phyloP scores from a whole-genome alignment of 2,113 vertebrate genomes.

The Ondatra zibethicus region DNA sequence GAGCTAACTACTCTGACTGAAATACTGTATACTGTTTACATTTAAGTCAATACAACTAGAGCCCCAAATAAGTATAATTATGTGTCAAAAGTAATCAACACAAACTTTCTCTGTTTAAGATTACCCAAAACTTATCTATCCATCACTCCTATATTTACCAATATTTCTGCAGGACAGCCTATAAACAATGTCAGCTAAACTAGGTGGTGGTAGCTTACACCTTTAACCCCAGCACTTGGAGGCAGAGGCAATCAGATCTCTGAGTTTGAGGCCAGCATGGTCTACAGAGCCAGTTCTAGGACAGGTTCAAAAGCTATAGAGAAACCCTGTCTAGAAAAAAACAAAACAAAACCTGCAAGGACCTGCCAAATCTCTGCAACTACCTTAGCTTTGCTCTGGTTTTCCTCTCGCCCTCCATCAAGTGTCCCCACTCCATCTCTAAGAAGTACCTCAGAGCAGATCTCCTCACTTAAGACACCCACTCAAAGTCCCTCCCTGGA shows the following conservation, averaged over 20 bases:
- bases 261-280: not conserved
- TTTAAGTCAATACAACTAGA: not conserved
- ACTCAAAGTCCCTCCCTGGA: slow-evolving; percentile 44
- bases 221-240: not conserved
- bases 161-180: not conserved
- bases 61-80: not conserved
- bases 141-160: slow-evolving; percentile 3
- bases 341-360: no score
- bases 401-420: not conserved
- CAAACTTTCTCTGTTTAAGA: slow-evolving; percentile 44
- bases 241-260: not conserved
- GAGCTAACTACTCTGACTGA: not conserved
- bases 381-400: slow-evolving; percentile 2
- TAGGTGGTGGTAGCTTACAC: not conserved
- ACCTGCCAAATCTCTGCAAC: not conserved
- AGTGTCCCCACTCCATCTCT: not conserved
- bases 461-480: slow-evolving; percentile 15
- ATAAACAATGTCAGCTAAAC: slow-evolving; percentile 10
- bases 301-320: not conserved
- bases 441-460: not conserved
- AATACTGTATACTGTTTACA: not conserved
- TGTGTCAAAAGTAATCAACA: not conserved
- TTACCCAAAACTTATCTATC: slow-evolving; percentile 35
- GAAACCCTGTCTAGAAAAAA: not conserved
- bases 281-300: not conserved